Evolutionary conservation across 2,888 invertebrate species (phyloP).

Genomic region (Phymatocera aterrima): DNA sequence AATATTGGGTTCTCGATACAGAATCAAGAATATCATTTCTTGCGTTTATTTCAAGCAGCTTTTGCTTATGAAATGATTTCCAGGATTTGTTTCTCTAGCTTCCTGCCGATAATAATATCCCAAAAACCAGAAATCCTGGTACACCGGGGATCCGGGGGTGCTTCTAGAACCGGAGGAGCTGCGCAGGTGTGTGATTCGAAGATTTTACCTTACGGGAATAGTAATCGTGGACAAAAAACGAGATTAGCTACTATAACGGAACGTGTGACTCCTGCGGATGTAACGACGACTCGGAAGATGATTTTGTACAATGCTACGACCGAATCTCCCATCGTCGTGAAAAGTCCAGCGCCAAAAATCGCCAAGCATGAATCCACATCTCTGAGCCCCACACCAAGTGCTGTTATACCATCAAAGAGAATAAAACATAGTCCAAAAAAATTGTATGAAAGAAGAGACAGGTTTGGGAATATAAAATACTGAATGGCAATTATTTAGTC

Average conservation of each 20-base stretch:
- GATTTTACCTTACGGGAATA: constrained; percentile 41
- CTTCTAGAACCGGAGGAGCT: not conserved
- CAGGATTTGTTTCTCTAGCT: too few relatives aligned
- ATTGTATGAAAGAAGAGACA: constrained; percentile 48
- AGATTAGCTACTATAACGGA: constrained; percentile 56
- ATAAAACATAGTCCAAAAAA: constrained; percentile 49
- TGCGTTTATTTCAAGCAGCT: too few relatives aligned
- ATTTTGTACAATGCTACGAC: not conserved
- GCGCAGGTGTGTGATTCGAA: constrained; percentile 8
- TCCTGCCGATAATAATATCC: constrained; percentile 53
- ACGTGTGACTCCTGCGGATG: constrained; percentile 29
- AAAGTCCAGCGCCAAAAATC: constrained; percentile 55
- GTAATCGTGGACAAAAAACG: constrained; percentile 49
- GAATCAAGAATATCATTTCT: too few relatives aligned
- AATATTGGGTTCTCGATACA: too few relatives aligned
- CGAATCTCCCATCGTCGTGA: constrained; percentile 51
- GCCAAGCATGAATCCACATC: constrained; percentile 52
- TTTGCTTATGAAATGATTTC: not conserved
- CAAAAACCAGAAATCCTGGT: constrained; percentile 38
- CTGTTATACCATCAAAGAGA: constrained; percentile 47
- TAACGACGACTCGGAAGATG: not conserved
- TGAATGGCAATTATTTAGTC: not conserved
- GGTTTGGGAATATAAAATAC: constrained; percentile 41
- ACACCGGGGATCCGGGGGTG: constrained; percentile 27
- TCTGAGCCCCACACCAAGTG: constrained; percentile 25